Conservation (phyloP, 1,140 invertebrate genomes). For the Drosophila asahinai region DNA sequence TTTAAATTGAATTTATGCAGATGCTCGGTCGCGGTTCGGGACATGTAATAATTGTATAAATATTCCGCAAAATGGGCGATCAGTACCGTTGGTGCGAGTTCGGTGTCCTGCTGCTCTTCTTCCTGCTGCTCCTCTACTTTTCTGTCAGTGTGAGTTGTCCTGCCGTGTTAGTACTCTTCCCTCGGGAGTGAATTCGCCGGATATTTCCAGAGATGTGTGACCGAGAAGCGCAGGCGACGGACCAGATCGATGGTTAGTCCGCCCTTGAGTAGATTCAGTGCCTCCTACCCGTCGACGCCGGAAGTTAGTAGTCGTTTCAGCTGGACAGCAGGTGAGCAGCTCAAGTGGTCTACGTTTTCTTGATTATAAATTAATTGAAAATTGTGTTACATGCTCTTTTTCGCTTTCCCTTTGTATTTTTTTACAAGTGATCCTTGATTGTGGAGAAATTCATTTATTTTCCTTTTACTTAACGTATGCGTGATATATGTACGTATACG, state of each 20-base stretch:
- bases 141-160: conserved; percentile 36
- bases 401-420: background rate
- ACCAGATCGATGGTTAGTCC: conserved; percentile 7
- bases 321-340: conserved; percentile 45
- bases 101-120: conserved; percentile 30
- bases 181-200: background rate
- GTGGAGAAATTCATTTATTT: background rate
- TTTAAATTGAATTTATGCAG: conserved; percentile 20
- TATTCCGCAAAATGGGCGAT: conserved; percentile 28
- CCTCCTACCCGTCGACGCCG: conserved; percentile 26
- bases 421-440: background rate
- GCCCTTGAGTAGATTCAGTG: conserved; percentile 27
- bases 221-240: conserved; percentile 14
- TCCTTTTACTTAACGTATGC: background rate
- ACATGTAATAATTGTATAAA: background rate
- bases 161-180: background rate
- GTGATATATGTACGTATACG: conserved; percentile 7
- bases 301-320: conserved; percentile 16
- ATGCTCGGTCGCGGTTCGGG: conserved; percentile 20
- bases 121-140: conserved; percentile 31
- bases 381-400: conserved; percentile 12
- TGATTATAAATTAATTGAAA: conserved; percentile 17
- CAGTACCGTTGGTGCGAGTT: conserved; percentile 40
- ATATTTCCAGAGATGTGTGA: conserved; percentile 37
- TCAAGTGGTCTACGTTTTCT: background rate